Percentiles rank a stretch among this genome's conserved stretches.
These are phyloP conservation scores for Enteromius viviparus DNA, from an alignment of 2,797 vertebrate species.

Conservation along the genomic window DNA sequence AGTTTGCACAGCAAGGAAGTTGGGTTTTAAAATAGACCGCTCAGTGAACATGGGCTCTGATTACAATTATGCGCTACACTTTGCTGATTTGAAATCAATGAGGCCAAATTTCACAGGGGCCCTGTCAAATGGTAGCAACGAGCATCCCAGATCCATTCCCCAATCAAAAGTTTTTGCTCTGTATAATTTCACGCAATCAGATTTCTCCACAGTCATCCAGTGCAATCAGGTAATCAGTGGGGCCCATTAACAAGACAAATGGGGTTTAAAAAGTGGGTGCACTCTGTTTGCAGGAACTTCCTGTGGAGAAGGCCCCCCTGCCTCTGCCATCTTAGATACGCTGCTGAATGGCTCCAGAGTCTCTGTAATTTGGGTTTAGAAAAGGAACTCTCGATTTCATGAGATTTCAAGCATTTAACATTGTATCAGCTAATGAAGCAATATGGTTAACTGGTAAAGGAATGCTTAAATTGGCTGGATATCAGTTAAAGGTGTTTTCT, in stretches of 20 bases:
- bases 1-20: conserved; percentile 71
- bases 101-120: conserved; percentile 82
- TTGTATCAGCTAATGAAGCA: conserved; percentile 11
- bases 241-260: conserved; percentile 87
- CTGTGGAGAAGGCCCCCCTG: conserved; percentile 79
- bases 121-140: conserved; percentile 78
- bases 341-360: conserved; percentile 70
- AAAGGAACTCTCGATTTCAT: conserved; percentile 25
- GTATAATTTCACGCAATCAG: conserved; percentile 89
- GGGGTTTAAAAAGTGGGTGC: conserved; percentile 85
- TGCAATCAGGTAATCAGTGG: conserved; percentile 89
- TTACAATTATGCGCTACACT: conserved; percentile 86
- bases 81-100: conserved; percentile 84
- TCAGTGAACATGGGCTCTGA: conserved; percentile 74
- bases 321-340: conserved; percentile 75
- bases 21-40: conserved; percentile 74
- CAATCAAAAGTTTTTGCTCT: conserved; percentile 86
- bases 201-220: conserved; percentile 88
- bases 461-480: conserved; percentile 20
- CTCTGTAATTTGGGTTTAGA: conserved; percentile 61
- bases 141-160: conserved; percentile 81
- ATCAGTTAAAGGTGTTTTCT: conserved; percentile 15
- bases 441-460: background rate
- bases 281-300: conserved; percentile 85
- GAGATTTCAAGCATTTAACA: conserved; percentile 25